phyloP scores from a whole-genome alignment of 2,888 invertebrate species.

The Trypoxylon attenuatum region DNA sequence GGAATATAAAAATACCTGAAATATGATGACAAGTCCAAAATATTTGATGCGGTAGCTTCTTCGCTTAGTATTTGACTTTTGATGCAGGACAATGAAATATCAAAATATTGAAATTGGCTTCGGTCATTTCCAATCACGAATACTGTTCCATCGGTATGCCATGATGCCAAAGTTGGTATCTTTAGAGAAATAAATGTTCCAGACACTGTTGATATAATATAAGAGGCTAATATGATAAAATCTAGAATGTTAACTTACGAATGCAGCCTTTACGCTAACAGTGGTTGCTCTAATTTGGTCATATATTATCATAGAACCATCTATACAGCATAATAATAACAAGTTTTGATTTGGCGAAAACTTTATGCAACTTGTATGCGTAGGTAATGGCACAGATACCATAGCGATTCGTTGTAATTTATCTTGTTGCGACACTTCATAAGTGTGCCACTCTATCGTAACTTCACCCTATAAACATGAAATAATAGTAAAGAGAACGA shows the following conservation, averaged over 20 bases:
- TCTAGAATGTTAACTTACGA: slow-evolving; percentile 78
- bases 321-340: slow-evolving; percentile 88
- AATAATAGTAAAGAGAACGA: too few relatives aligned
- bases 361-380: slow-evolving; percentile 79
- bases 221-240: neutral
- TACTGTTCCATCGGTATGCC: slow-evolving; percentile 84
- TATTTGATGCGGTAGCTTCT: slow-evolving; percentile 78
- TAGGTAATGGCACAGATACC: slow-evolving; percentile 82
- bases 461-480: slow-evolving; percentile 77
- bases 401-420: slow-evolving; percentile 80
- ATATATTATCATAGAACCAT: slow-evolving; percentile 87
- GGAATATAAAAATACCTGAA: slow-evolving; percentile 72
- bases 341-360: slow-evolving; percentile 85
- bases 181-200: slow-evolving; percentile 63
- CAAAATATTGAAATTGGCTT: slow-evolving; percentile 86
- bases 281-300: slow-evolving; percentile 86
- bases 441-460: slow-evolving; percentile 82
- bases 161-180: slow-evolving; percentile 81
- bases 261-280: slow-evolving; percentile 84
- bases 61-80: slow-evolving; percentile 82
- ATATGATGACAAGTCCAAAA: slow-evolving; percentile 81
- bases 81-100: slow-evolving; percentile 82
- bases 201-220: slow-evolving; percentile 3
- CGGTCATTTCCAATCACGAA: slow-evolving; percentile 82
- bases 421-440: slow-evolving; percentile 78